Percentiles rank a stretch among this genome's conserved stretches.
Conservation (phyloP, 2,797 vertebrate species). For the Crenuchus spilurus region DNA sequence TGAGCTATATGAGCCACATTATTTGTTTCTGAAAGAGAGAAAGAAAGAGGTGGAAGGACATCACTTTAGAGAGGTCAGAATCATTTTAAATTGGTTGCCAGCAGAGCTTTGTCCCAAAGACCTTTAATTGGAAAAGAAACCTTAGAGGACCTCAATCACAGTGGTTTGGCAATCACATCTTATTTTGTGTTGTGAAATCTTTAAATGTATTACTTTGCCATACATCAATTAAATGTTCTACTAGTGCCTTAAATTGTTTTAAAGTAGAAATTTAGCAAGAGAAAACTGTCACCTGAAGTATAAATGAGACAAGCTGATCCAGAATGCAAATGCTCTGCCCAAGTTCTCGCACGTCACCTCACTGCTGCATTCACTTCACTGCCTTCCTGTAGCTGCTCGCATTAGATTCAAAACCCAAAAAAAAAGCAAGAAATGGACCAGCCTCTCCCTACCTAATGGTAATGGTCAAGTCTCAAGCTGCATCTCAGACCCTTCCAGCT, state of each 20-base stretch:
- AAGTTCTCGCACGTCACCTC: too few relatives aligned
- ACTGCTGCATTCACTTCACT: too few relatives aligned
- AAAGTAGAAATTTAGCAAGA: too few relatives aligned
- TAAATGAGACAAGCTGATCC: too few relatives aligned
- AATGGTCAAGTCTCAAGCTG: too few relatives aligned
- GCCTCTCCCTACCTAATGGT: too few relatives aligned
- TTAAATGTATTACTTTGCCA: not conserved
- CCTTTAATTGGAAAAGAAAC: not conserved
- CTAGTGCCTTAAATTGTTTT: not conserved
- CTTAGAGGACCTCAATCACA: not conserved
- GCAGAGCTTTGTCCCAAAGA: not conserved
- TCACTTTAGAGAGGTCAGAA: constrained; percentile 1
- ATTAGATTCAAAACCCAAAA: too few relatives aligned
- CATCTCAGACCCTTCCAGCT: too few relatives aligned
- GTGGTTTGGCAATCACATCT: not conserved
- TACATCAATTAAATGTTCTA: not conserved
- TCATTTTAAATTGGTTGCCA: constrained; percentile 4
- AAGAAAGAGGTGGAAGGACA: not conserved
- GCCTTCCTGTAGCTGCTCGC: too few relatives aligned
- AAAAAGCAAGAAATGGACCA: too few relatives aligned
- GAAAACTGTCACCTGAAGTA: too few relatives aligned
- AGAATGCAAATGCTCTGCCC: too few relatives aligned
- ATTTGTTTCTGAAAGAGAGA: not conserved
- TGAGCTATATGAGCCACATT: not conserved
- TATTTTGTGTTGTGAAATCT: not conserved